A percentile compares a stretch with the other conserved stretches of the same genome.
phyloP scores from a whole-genome alignment of 2,888 invertebrate genomes.

The Geophilus truncorum region DNA sequence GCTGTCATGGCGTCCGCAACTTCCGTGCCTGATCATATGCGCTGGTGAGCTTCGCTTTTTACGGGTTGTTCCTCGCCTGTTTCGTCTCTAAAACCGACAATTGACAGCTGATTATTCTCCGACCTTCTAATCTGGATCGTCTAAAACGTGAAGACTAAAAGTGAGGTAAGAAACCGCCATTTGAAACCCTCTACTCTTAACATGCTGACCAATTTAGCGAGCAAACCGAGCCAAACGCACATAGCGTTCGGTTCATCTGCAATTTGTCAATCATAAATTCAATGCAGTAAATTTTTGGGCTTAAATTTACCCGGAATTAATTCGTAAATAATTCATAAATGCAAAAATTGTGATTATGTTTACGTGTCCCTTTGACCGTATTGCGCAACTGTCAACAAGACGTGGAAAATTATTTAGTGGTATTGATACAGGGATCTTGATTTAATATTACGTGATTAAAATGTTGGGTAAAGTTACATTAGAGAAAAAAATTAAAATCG shows the following conservation, averaged over 20 bases:
- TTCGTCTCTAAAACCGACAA: neutral
- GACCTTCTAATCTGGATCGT: neutral
- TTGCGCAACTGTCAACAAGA: too few relatives aligned
- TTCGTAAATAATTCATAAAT: neutral
- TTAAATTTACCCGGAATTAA: neutral
- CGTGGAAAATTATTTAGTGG: too few relatives aligned
- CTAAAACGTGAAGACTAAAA: neutral
- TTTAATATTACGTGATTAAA: too few relatives aligned
- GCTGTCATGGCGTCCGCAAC: conserved; percentile 10
- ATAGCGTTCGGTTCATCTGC: neutral
- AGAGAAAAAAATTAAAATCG: too few relatives aligned
- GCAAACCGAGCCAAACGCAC: neutral
- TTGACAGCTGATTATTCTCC: neutral
- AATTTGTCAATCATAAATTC: neutral
- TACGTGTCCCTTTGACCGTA: too few relatives aligned
- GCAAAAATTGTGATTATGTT: too few relatives aligned
- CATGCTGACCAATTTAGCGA: neutral
- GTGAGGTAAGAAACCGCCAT: neutral
- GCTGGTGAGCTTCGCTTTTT: conserved; percentile 15
- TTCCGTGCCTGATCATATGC: conserved; percentile 20
- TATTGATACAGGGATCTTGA: too few relatives aligned
- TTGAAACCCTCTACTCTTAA: neutral
- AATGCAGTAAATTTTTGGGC: neutral
- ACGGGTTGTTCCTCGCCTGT: conserved; percentile 9
- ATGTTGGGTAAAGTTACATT: too few relatives aligned